phyloP scores from a whole-genome alignment of 2,797 vertebrate genomes.

The Aldrovandia affinis region DNA sequence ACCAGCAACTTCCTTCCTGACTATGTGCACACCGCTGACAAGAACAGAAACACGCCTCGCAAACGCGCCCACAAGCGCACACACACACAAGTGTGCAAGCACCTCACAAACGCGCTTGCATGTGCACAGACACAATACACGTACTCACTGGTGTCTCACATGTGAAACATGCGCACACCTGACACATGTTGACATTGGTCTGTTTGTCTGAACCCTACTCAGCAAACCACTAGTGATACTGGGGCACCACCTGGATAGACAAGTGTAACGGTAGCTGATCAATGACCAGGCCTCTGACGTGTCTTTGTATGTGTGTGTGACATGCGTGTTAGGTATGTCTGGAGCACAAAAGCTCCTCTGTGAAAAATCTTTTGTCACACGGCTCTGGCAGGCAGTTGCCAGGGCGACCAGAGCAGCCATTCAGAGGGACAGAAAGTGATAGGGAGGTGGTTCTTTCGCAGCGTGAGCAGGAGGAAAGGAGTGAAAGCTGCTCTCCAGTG shows the following conservation, averaged over 20 bases:
- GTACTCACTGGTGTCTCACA: constrained; percentile 15
- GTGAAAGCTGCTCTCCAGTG: background rate
- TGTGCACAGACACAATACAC: constrained; percentile 24
- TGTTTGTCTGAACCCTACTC: background rate
- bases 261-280: background rate
- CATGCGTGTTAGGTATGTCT: background rate
- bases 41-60: background rate
- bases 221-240: background rate
- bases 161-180: background rate
- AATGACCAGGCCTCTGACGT: background rate
- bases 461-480: background rate
- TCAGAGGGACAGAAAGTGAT: constrained; percentile 8
- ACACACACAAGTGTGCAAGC: background rate
- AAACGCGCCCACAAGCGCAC: background rate
- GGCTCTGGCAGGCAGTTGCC: background rate
- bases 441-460: no score
- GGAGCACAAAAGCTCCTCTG: constrained; percentile 6
- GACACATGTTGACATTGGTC: background rate
- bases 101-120: background rate
- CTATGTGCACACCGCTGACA: background rate
- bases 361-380: background rate
- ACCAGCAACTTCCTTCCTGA: constrained; percentile 28
- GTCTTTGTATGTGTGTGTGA: constrained; percentile 1
- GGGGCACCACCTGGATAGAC: background rate
- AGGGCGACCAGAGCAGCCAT: background rate